Base-by-base conservation (phyloP, 2,888 invertebrate species). In the Lycaena phlaeas region DNA sequence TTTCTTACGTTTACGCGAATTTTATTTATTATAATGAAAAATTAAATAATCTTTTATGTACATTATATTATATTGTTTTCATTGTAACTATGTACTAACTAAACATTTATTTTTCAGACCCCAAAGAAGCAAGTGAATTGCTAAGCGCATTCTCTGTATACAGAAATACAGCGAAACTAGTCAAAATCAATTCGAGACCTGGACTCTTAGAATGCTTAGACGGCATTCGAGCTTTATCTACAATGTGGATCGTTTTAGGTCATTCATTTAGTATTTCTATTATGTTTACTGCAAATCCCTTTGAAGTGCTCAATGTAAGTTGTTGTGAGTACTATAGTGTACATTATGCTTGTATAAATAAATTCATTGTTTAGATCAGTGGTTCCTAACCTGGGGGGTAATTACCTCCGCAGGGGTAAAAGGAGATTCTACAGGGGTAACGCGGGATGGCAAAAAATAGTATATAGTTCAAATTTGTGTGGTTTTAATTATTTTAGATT, bases 191-290 rank as follows among this genome's bases (percentile, higher is more conserved):
- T 15, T 50, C 51, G 1, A 48, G 49, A 9, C 42, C 61, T 2
- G 59, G 59, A 5, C 54, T 60, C 9, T 48, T 85, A 31, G 53
- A 64, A 22, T 81, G 81, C 51, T 48, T 84, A 11, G 68, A 79
- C 49, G 85, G 84, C 1, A 61, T 85, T 9, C 59, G 77, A 41
- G 54, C 68, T 1, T 38, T 81, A 1, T 70, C 77, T 9, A 77
- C 78, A 63, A 43, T 68, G 14, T 85, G 84, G 84, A 63, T 85
- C 9, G 53, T 85, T 3, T 14, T 70, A 7, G 72, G 71, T 0
- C 84, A 84, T 38, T 51, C 59, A 0, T 61, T 57, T 9, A 34
- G 37, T 6, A 44, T 48, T 6, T 48, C 53, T 39, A 17, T 14
- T 9, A n/a, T 39, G 3, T 46, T 46, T 27, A 4, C 38, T 10